Evolutionary conservation across 2,113 vertebrate genomes (phyloP).

Genomic region (Anthoscopus minutus): DNA sequence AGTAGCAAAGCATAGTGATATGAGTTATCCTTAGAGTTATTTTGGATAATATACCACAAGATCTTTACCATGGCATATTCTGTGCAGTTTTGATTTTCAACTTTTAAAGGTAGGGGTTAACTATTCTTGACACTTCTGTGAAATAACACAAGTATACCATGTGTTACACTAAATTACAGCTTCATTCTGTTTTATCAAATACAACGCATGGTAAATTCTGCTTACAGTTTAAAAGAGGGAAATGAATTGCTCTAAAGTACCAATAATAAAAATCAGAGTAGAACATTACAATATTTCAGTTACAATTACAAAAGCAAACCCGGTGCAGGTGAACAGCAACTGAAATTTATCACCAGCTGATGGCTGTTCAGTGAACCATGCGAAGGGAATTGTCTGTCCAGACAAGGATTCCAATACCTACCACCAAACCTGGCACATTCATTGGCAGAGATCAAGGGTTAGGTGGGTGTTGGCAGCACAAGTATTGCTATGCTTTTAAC

Average conservation of each 20-base stretch:
- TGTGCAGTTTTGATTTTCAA: background rate
- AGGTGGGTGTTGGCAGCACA: background rate
- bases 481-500: background rate
- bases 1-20: background rate
- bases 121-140: background rate
- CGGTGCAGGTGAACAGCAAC: background rate
- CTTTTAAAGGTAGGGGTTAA: background rate
- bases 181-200: background rate
- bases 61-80: background rate
- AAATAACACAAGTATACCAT: background rate
- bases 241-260: background rate
- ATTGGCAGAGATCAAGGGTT: slow-evolving; percentile 9
- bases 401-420: slow-evolving; percentile 9
- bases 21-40: background rate
- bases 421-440: slow-evolving; percentile 11
- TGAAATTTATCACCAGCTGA: slow-evolving; percentile 48
- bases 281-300: slow-evolving; percentile 3
- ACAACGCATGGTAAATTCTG: background rate
- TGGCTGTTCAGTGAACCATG: slow-evolving; percentile 25
- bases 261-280: background rate
- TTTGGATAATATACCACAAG: background rate
- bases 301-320: background rate
- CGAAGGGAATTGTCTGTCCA: slow-evolving; percentile 39
- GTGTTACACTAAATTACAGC: background rate
- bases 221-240: background rate